These are phyloP conservation scores for Oscheius myriophilus DNA, from an alignment of 2,888 invertebrate genomes.

Conservation along the genomic window DNA sequence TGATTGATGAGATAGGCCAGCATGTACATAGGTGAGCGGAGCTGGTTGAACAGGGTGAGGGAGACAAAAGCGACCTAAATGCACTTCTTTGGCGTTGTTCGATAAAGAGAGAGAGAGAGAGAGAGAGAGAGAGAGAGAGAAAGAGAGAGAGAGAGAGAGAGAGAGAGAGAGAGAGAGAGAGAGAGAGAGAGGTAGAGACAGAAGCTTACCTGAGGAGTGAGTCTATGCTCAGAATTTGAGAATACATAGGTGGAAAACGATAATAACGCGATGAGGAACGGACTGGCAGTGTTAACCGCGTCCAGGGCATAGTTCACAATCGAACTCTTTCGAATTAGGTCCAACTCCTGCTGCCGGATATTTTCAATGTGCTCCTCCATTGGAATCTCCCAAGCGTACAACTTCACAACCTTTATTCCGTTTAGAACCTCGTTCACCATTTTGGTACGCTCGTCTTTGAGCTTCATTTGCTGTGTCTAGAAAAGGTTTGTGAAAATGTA, in stretches of 20 bases:
- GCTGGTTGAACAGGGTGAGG: slow-evolving; percentile 94
- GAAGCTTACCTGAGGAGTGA: slow-evolving; percentile 61
- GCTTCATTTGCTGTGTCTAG: slow-evolving; percentile 83
- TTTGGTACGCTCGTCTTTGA: slow-evolving; percentile 90
- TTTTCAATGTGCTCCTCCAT: slow-evolving; percentile 80
- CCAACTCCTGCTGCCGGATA: slow-evolving; percentile 82
- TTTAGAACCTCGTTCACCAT: slow-evolving; percentile 91
- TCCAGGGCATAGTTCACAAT: slow-evolving; percentile 88
- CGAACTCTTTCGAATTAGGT: slow-evolving; percentile 84
- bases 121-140: too few species aligned
- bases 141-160: too few species aligned
- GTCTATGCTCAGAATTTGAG: slow-evolving; percentile 64
- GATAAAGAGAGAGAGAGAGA: too few species aligned
- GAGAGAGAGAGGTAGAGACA: too few species aligned
- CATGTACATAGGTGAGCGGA: slow-evolving; percentile 93
- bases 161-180: too few species aligned
- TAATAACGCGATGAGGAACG: slow-evolving; percentile 87
- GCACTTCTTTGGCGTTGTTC: too few species aligned
- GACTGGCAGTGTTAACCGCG: slow-evolving; percentile 93
- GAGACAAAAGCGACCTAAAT: slow-evolving; percentile 91
- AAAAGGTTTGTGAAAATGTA: background rate
- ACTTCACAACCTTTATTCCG: slow-evolving; percentile 81
- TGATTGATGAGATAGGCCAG: slow-evolving; percentile 74
- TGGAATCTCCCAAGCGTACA: slow-evolving; percentile 76
- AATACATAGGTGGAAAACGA: slow-evolving; percentile 86